Percentiles rank a stretch among this genome's conserved stretches.
Conservation (phyloP, 1,140 invertebrate species). For the Trissolcus basalis region DNA sequence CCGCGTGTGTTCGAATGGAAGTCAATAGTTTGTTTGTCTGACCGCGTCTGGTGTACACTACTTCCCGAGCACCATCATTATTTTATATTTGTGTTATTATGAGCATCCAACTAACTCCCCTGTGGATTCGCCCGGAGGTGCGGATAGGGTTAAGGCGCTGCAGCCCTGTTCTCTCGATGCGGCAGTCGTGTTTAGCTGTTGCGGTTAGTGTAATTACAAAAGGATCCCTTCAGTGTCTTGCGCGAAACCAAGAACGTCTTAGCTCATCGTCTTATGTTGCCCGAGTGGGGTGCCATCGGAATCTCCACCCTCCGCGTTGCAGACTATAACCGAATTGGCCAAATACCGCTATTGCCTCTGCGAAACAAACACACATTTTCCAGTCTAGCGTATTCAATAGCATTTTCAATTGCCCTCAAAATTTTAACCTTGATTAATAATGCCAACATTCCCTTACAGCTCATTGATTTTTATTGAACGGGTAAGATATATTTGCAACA, state of each 20-base stretch:
- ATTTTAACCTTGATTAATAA: conserved; percentile 42
- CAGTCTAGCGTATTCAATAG: conserved; percentile 12
- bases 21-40: conserved; percentile 55
- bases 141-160: conserved; percentile 63
- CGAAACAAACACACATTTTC: conserved; percentile 52
- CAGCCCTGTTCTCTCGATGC: conserved; percentile 49
- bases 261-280: conserved; percentile 63
- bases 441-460: conserved; percentile 42
- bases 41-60: conserved; percentile 49
- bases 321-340: conserved; percentile 60
- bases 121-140: conserved; percentile 57
- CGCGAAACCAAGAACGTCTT: conserved; percentile 73
- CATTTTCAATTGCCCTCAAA: conserved; percentile 19
- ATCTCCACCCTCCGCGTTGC: conserved; percentile 53
- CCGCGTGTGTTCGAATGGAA: conserved; percentile 26
- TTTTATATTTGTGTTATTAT: conserved; percentile 59
- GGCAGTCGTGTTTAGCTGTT: conserved; percentile 69
- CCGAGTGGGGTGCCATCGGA: conserved; percentile 44
- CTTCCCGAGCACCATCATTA: conserved; percentile 43
- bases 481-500: not conserved
- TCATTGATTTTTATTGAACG: conserved; percentile 45
- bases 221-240: conserved; percentile 69
- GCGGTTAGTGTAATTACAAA: conserved; percentile 74
- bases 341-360: conserved; percentile 65
- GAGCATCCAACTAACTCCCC: conserved; percentile 54